These are phyloP conservation scores for Myrmophylax atrothorax DNA, from an alignment of 2,113 vertebrate genomes.

Conservation along the genomic window DNA sequence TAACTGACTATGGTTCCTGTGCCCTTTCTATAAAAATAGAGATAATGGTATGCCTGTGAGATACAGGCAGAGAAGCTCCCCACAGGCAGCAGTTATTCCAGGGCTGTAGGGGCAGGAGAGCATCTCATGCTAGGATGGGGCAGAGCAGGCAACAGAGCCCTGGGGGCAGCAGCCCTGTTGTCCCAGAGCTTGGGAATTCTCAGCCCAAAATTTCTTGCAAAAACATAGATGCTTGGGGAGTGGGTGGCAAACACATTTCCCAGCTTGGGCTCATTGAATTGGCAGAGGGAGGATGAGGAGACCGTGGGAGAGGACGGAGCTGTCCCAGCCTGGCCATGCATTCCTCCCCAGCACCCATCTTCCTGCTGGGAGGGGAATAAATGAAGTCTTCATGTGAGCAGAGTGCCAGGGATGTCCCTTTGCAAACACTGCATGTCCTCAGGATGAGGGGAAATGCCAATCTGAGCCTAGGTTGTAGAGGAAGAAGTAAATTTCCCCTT, in stretches of 20 bases:
- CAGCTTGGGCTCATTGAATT: fast-evolving
- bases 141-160: fast-evolving
- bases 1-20: background rate
- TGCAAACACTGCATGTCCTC: fast-evolving
- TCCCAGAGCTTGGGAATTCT: background rate
- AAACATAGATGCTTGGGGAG: background rate
- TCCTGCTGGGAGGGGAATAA: background rate
- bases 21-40: conserved; percentile 47
- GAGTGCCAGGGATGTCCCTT: background rate
- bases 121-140: fast-evolving
- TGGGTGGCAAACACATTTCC: background rate
- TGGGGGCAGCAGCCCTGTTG: background rate
- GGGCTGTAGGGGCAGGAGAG: background rate
- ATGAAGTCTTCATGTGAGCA: background rate
- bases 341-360: background rate
- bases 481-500: background rate
- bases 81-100: background rate
- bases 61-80: background rate
- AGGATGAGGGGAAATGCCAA: background rate
- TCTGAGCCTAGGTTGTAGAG: background rate
- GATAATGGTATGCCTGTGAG: conserved; percentile 22
- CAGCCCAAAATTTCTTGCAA: background rate
- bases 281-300: background rate
- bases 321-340: background rate
- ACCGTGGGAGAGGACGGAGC: background rate